A percentile compares a stretch with the other conserved stretches of the same genome.
phyloP scores from a whole-genome alignment of 1,140 invertebrate species.

The Araneus ventricosus region DNA sequence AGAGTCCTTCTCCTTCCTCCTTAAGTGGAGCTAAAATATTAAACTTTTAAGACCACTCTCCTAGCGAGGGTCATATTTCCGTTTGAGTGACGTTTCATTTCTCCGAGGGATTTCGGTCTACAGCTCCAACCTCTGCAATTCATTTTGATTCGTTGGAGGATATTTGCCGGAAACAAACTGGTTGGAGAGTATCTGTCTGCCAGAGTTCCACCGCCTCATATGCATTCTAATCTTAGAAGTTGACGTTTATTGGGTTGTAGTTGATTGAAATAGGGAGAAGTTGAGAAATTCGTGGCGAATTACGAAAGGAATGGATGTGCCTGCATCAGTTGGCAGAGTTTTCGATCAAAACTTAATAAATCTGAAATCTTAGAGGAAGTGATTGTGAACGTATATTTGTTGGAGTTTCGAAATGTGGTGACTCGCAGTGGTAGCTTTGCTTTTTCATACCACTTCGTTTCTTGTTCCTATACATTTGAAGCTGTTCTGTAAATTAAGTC shows the following conservation, averaged over 20 bases:
- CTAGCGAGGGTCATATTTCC: background rate
- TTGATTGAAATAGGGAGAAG: constrained; percentile 17
- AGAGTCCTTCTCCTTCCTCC: background rate
- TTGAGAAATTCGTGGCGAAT: constrained; percentile 1
- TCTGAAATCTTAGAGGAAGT: background rate
- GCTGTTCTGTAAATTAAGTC: too few relatives aligned
- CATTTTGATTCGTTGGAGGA: constrained; percentile 10
- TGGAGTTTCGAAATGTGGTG: too few relatives aligned
- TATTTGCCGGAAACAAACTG: constrained; percentile 31
- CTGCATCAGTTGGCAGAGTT: background rate
- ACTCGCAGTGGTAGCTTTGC: too few relatives aligned
- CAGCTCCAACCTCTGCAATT: constrained; percentile 21
- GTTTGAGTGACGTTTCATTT: constrained; percentile 49
- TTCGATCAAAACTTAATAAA: constrained; percentile 9
- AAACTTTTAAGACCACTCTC: constrained; percentile 39
- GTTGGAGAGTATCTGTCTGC: constrained; percentile 7
- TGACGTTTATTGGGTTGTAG: constrained; percentile 46
- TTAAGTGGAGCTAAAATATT: constrained; percentile 45
- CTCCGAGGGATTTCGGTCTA: constrained; percentile 9
- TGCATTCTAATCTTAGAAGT: constrained; percentile 8
- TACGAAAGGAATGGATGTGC: background rate
- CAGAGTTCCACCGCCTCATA: constrained; percentile 1
- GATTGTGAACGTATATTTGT: too few relatives aligned
- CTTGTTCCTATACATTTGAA: too few relatives aligned
- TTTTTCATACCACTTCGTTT: too few relatives aligned